Conservation (phyloP, 2,888 invertebrate genomes). For the Eristalis pertinax region DNA sequence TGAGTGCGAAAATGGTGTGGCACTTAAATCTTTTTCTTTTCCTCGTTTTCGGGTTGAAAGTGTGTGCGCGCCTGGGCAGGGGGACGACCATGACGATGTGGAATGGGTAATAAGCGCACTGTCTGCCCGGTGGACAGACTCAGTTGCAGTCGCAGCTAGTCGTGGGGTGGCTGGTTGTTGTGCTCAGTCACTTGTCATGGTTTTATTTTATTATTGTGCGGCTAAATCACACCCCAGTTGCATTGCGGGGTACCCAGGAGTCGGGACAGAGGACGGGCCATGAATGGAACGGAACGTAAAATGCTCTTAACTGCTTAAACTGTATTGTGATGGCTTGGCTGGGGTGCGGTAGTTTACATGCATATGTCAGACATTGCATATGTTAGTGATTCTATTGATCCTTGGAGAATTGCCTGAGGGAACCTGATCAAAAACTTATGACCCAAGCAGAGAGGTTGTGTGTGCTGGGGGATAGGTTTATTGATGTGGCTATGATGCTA, state of each 20-base stretch:
- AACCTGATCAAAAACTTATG: conserved; percentile 21
- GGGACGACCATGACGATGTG: background rate
- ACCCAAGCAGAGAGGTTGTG: background rate
- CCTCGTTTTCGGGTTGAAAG: conserved; percentile 5
- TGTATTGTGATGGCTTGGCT: conserved; percentile 27
- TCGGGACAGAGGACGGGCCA: background rate
- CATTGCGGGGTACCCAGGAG: conserved; percentile 18
- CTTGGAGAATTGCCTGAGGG: conserved; percentile 39
- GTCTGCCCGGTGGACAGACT: conserved; percentile 18
- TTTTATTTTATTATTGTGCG: conserved; percentile 68
- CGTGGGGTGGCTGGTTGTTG: conserved; percentile 57
- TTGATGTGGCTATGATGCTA: background rate
- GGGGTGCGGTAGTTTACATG: conserved; percentile 51
- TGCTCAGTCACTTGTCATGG: conserved; percentile 60
- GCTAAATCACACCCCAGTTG: conserved; percentile 66
- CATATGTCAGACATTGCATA: conserved; percentile 62
- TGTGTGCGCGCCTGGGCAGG: background rate
- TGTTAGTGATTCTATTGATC: conserved; percentile 58
- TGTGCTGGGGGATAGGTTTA: background rate
- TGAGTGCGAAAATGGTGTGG: conserved; percentile 81
- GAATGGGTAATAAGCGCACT: conserved; percentile 62
- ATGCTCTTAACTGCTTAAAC: conserved; percentile 31
- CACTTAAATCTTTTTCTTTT: conserved; percentile 74
- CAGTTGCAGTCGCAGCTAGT: background rate
- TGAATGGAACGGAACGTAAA: conserved; percentile 5